Evolutionary conservation across 2,113 vertebrate genomes (phyloP), one percentile per base, ranked within the genome.

Genomic region (Prietella phreatophila): DNA sequence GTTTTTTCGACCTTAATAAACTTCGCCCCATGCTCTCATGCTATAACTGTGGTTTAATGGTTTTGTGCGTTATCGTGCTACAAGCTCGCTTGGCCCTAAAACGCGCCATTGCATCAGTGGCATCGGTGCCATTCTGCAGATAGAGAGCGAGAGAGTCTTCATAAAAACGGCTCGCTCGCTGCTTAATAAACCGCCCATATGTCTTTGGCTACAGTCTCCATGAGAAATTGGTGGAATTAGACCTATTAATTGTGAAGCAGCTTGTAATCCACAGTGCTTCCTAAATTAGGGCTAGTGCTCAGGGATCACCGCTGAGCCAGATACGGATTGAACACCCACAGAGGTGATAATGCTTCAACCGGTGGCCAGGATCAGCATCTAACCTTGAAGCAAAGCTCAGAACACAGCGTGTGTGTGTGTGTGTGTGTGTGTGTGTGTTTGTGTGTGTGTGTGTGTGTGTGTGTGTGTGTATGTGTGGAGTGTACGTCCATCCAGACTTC

Each of bases 271-370:
- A 22, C 63, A 47, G 67, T 2, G 14, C 84, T 39, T 58, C 53
- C 50, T 85, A 39, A 75, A 76, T 47, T 53, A 58, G 84, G 69
- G 84, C 33, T n/a, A 60, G 67, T 71, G 33, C 56, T 82, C 33
- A n/a, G 75, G 42, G 85, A 50, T 61, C 78, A 15, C 22, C 8
- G 33, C 36, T 39, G 83, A 14, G 85, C 78, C 87, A 86, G 85
- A 91, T 93, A 90, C 90, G 91, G 93, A 93, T 90, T 92, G 93
- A 88, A 85, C 90, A 81, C 94, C 94, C 91, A 89, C 94, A 1
- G 94, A 94, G 94, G 92, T 93, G 93, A 93, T 95, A 95, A 94
- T 95, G 94, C 94, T 93, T 93, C 93, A 89, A 86, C 84, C 89
- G 55, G 1, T 1, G 85, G 87, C 91, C 90, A 10, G 89, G 91